Percentiles rank a stretch among this genome's conserved stretches.
phyloP scores from a whole-genome alignment of 35 echinoderm and acorn worm species.

The Holothuria glaberrima region DNA sequence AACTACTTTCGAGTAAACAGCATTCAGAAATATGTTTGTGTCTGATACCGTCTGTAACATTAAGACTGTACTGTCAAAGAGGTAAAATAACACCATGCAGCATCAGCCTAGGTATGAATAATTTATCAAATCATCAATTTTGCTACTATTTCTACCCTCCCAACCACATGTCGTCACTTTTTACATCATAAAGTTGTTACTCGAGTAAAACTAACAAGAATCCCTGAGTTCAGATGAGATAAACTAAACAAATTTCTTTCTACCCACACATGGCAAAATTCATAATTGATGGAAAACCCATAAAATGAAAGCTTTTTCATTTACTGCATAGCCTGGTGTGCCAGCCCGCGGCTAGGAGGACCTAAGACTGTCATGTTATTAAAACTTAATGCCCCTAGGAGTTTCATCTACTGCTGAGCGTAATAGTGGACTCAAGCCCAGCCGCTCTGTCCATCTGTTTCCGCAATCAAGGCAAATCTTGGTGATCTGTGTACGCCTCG shows the following conservation, averaged over 20 bases:
- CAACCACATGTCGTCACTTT: no score
- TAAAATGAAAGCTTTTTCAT: conserved; percentile 4
- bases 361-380: conserved; percentile 38
- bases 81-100: no score
- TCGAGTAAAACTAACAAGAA: conserved; percentile 2
- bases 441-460: conserved; percentile 11
- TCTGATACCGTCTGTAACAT: no score
- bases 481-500: neutral
- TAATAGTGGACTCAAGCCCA: neutral
- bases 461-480: conserved; percentile 19
- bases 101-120: no score
- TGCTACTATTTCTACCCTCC: no score
- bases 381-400: conserved; percentile 41
- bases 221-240: neutral
- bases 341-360: neutral
- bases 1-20: no score
- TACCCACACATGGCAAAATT: conserved; percentile 46
- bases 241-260: conserved; percentile 42
- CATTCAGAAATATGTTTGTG: no score
- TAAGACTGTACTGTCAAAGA: no score
- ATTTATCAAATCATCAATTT: no score
- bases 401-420: neutral
- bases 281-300: conserved; percentile 26
- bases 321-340: neutral
- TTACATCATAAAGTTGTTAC: no score